These are phyloP conservation scores for Otus sunia DNA, from an alignment of 2,113 vertebrate species.

Conservation along the genomic window DNA sequence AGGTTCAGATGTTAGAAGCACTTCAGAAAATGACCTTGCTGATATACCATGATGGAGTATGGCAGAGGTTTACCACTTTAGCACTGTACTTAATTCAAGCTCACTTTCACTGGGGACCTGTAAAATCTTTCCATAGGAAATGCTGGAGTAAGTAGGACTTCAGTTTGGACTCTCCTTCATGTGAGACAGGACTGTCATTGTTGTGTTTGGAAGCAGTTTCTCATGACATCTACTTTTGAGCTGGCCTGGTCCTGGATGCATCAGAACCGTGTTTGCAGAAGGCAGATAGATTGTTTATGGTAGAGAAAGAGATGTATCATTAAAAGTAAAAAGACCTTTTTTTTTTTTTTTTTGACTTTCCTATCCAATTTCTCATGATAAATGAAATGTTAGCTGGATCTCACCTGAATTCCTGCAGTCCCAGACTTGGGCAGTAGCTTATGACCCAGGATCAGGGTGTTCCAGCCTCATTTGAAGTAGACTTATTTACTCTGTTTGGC, in stretches of 20 bases:
- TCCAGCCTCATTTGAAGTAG: neutral
- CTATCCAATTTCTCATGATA: rapidly evolving
- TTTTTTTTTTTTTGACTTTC: neutral
- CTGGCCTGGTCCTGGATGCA: neutral
- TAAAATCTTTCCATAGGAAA: conserved; percentile 13
- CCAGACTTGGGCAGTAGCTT: neutral
- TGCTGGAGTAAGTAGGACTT: neutral
- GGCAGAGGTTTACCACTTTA: neutral
- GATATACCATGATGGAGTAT: neutral
- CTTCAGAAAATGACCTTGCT: neutral
- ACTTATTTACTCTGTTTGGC: neutral
- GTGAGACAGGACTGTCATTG: neutral
- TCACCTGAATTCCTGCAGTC: neutral
- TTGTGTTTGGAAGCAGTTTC: neutral
- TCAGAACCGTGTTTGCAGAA: neutral
- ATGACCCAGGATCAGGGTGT: neutral
- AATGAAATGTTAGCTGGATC: neutral
- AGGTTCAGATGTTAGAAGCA: neutral
- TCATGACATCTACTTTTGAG: neutral
- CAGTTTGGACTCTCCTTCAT: neutral
- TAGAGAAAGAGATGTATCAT: neutral
- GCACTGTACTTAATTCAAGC: neutral
- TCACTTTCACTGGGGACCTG: neutral
- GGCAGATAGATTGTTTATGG: neutral
- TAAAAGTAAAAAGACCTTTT: rapidly evolving